Percentiles rank a stretch among this genome's conserved stretches.
Evolutionary conservation across 2,113 vertebrate species (phyloP).

Genomic region (Microtus pennsylvanicus): DNA sequence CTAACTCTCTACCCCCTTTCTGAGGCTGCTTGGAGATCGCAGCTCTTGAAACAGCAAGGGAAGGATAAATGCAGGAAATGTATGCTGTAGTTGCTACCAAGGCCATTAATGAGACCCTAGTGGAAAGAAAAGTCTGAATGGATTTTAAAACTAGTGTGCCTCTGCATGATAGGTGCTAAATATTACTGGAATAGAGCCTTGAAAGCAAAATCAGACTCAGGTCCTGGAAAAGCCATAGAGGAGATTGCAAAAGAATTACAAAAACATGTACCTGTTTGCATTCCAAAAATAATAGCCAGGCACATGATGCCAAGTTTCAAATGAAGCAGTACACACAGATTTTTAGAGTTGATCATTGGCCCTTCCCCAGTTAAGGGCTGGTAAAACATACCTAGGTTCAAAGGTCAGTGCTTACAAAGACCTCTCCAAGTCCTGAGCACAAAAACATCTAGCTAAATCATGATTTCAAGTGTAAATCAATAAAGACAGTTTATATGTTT

Average conservation of each 20-base stretch:
- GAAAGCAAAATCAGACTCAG: constrained; percentile 55
- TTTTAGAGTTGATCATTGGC: constrained; percentile 57
- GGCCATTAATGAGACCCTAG: constrained; percentile 13
- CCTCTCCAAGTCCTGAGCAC: not conserved
- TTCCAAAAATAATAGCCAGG: constrained; percentile 80
- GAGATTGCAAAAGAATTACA: constrained; percentile 63
- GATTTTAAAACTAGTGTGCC: constrained; percentile 66
- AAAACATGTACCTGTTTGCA: constrained; percentile 79
- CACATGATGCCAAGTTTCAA: constrained; percentile 73
- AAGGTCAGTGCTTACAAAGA: constrained; percentile 49
- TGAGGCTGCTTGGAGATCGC: not conserved
- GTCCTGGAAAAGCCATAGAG: constrained; percentile 67
- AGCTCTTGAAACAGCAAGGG: not conserved
- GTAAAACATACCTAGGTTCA: constrained; percentile 65
- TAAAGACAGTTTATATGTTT: not conserved
- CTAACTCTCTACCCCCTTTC: not conserved
- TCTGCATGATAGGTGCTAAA: constrained; percentile 58
- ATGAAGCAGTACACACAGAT: constrained; percentile 46
- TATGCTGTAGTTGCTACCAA: constrained; percentile 25
- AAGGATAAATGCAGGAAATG: not conserved
- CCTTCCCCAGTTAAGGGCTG: constrained; percentile 10
- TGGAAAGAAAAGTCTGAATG: constrained; percentile 42
- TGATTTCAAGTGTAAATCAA: not conserved
- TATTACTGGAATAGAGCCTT: constrained; percentile 48
- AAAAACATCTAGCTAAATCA: not conserved